phyloP scores from a whole-genome alignment of 1,140 invertebrate species.

The Drosophila pseudoananassae region DNA sequence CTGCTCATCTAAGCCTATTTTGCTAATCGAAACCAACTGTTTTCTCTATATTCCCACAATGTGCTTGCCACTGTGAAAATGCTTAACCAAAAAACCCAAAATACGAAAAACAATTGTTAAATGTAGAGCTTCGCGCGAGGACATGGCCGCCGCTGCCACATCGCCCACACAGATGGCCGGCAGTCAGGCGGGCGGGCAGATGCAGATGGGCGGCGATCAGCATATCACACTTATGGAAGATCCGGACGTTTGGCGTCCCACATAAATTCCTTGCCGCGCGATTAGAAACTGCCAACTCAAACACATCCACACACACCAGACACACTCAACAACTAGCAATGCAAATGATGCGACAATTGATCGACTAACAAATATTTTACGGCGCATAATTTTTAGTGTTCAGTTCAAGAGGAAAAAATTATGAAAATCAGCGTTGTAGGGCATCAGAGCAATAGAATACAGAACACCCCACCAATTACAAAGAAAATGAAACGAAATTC shows the following conservation, averaged over 20 bases:
- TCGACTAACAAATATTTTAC: constrained; percentile 61
- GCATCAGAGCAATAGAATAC: constrained; percentile 51
- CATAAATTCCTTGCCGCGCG: constrained; percentile 86
- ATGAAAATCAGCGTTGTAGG: constrained; percentile 33
- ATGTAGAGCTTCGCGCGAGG: constrained; percentile 90
- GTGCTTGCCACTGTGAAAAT: constrained; percentile 49
- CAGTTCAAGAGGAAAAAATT: constrained; percentile 53
- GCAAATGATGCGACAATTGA: constrained; percentile 32
- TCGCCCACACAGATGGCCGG: constrained; percentile 86
- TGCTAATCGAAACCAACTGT: constrained; percentile 53
- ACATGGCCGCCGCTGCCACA: constrained; percentile 92
- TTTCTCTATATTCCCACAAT: constrained; percentile 49
- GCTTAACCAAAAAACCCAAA: constrained; percentile 26
- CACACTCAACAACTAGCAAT: constrained; percentile 49
- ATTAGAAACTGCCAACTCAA: constrained; percentile 68
- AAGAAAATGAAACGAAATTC: constrained; percentile 59
- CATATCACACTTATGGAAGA: constrained; percentile 94
- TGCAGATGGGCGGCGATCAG: constrained; percentile 88
- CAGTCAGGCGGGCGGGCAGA: constrained; percentile 85
- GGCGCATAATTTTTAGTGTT: constrained; percentile 75
- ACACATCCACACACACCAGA: constrained; percentile 31
- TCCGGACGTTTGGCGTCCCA: constrained; percentile 94
- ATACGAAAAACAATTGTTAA: constrained; percentile 18
- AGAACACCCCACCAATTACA: constrained; percentile 76
- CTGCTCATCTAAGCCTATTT: constrained; percentile 11